Evolutionary conservation across 2,797 vertebrate genomes (phyloP), one percentile per base, ranked within the genome.

Genomic region (Leptoclinus maculatus): DNA sequence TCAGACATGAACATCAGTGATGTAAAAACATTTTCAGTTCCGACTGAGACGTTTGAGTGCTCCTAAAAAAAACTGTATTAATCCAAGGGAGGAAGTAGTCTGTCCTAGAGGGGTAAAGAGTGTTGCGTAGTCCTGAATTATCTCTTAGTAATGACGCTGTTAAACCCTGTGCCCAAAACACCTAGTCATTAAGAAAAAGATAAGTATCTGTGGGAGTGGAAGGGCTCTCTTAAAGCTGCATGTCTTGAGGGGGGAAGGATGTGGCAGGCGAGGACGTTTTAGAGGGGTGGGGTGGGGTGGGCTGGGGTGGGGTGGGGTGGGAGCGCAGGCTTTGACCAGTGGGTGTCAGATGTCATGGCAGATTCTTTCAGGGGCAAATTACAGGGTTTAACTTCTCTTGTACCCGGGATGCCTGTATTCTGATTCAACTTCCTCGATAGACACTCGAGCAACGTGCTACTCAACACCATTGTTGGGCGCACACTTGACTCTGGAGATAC

Each of bases 261-360:
- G 84, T 83, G 66, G 83, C 17, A 2, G 85, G 78, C 79, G 85
- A 85, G 73, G 79, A 56, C 38, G 83, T 60, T 90, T 91, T 83
- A 85, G 70, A 77, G 66, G 79, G 57, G 49, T 59, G 76, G 81
- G 82, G 54, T 87, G 51, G 72, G 82, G 78, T 82, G 84, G 72
- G 82, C 77, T 82, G 84, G 79, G 57, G 49, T 59, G 76, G 81
- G 82, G 58, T 87, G 51, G 72, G 82, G 78, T 82, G 84, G 79
- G 83, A 75, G 82, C 11, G 56, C 73, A 75, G 78, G 84, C 87
- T 91, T 92, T 89, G 94, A 91, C 89, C 90, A 79, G 75, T 54
- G 66, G 91, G 93, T 95, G 91, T 94, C 93, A 90, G 85, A 89
- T 95, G 94, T 94, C 94, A 90, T 85, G 65, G 80, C 83, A 91